Evolutionary conservation across 2,888 invertebrate genomes (phyloP).

Genomic region (Drosophila picticornis): DNA sequence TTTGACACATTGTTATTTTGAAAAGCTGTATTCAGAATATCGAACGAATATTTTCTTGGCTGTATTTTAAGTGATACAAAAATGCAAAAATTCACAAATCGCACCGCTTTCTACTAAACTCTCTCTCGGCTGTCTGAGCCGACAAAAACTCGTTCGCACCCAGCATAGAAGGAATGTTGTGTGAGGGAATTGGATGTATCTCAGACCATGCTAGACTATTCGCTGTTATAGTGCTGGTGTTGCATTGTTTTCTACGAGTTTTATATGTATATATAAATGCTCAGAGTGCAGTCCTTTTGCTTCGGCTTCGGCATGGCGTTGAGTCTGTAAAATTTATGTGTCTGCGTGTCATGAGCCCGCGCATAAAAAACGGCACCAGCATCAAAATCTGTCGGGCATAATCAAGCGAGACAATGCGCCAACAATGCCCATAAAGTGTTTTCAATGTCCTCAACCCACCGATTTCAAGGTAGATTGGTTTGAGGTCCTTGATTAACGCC

Average conservation of each 20-base stretch:
- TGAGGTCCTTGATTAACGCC: conserved; percentile 69
- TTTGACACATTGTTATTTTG: not conserved
- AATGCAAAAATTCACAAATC: not conserved
- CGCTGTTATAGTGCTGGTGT: not conserved
- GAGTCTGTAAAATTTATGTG: conserved; percentile 70
- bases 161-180: conserved; percentile 18
- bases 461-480: conserved; percentile 31
- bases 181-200: conserved; percentile 12
- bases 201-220: not conserved
- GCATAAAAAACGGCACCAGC: conserved; percentile 67
- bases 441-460: conserved; percentile 15
- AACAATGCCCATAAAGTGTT: conserved; percentile 68
- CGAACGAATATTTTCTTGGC: not conserved
- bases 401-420: conserved; percentile 77
- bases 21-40: not conserved
- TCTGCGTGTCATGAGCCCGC: conserved; percentile 65
- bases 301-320: conserved; percentile 15
- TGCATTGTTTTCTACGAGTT: conserved; percentile 39
- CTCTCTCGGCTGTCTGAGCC: too few species aligned
- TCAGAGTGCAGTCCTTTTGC: conserved; percentile 29
- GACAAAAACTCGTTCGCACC: conserved; percentile 19
- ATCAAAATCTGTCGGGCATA: conserved; percentile 76
- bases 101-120: not conserved
- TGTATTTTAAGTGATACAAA: not conserved
- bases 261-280: conserved; percentile 4